Evolutionary conservation across 2,113 vertebrate genomes (phyloP), one percentile per base, ranked within the genome.

Genomic region (Saimiri boliviensis): DNA sequence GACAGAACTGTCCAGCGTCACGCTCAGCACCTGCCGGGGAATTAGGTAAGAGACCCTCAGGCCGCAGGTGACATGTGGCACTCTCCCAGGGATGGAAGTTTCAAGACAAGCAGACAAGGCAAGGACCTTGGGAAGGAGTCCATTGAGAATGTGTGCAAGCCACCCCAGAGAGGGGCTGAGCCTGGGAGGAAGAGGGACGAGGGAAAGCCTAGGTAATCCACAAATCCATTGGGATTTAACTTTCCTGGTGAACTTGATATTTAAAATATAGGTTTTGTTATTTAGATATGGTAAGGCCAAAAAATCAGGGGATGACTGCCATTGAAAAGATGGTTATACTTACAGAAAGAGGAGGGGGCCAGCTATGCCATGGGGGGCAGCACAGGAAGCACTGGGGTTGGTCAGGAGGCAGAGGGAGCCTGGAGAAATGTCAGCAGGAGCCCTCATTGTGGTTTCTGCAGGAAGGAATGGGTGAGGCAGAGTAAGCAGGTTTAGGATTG

Each of bases 21-120:
- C 95, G 0, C 98, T 99, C 93, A 99, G 99, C 98, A 98, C 99
- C 5, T 99, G 99, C 98, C 97, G 85, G 83, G 99, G 99, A 96
- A 98, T 99, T 98, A 99, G 99, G 99, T 99, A 98, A 99, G 98
- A 85, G 56, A 94, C 95, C 68, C 74, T 56, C 4, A 85, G 16
- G 0, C 89, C 9, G 1, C 52, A 6, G 45, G 20, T n/a, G 45
- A 37, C 0, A 7, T 19, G 60, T 7, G 60, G 21, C 10, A 4
- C n/a, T 35, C 23, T 54, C 21, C 21, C 19, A 6, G 16, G 20
- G 42, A 30, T 20, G 88, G 60, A n/a, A 21, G 86, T 76, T 49
- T 71, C 10, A 13, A 47, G 81, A 71, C 25, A 37, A 82, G 54
- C 19, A 35, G 35, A 25, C 66, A 73, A 73, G 58, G 30, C 74